Conservation (phyloP, 2,797 vertebrate species). For the Gallinago stenura region DNA sequence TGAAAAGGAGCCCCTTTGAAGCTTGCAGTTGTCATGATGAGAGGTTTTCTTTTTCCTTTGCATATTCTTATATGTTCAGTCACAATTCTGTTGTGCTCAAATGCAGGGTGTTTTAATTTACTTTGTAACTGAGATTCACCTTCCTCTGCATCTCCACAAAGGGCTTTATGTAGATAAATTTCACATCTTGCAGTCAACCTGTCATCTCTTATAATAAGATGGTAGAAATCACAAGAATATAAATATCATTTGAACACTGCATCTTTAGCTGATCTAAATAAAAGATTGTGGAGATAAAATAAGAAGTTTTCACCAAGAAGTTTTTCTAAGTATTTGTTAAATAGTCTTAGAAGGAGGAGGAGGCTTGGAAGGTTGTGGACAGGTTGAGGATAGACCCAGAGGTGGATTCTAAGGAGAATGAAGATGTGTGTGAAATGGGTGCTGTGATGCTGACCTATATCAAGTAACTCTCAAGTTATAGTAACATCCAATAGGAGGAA, state of each 20-base stretch:
- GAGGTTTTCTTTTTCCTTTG: background rate
- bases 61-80: background rate
- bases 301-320: background rate
- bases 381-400: background rate
- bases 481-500: background rate
- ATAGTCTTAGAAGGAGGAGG: background rate
- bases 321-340: background rate
- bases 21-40: background rate
- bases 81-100: background rate
- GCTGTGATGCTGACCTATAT: background rate
- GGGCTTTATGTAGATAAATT: conserved; percentile 13
- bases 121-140: conserved; percentile 26
- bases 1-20: background rate
- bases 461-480: background rate
- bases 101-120: conserved; percentile 17
- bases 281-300: background rate
- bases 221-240: conserved; percentile 40
- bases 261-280: background rate
- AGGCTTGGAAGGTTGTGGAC: background rate
- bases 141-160: conserved; percentile 1
- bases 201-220: background rate
- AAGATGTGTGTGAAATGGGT: background rate
- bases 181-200: conserved; percentile 44
- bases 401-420: background rate
- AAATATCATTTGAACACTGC: background rate